Evolutionary conservation across 2,113 vertebrate species (phyloP).

Genomic region (human): GRCh38 chr1:47693001-47693500

Average conservation of each 20-base stretch:
- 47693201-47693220: not conserved
- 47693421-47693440: not conserved
- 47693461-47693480: not conserved
- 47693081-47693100: not conserved
- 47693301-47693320: not conserved
- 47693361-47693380: not conserved
- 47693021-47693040: not conserved
- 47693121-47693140: constrained; percentile 24
- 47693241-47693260: not conserved
- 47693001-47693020: not conserved
- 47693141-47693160: constrained; percentile 38
- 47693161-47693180: constrained; percentile 48
- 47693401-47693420: not conserved
- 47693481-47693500: not conserved
- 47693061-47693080: not conserved
- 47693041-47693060: not conserved
- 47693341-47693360: rapidly evolving
- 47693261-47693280: not conserved
- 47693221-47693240: not conserved
- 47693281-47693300: constrained; percentile 33
- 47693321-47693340: too few species aligned
- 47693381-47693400: not conserved
- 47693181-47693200: not conserved
- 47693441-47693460: not conserved
- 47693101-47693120: constrained; percentile 30